phyloP scores from a whole-genome alignment of 1,140 invertebrate genomes.

The Paramacrobiotus metropolitanus region DNA sequence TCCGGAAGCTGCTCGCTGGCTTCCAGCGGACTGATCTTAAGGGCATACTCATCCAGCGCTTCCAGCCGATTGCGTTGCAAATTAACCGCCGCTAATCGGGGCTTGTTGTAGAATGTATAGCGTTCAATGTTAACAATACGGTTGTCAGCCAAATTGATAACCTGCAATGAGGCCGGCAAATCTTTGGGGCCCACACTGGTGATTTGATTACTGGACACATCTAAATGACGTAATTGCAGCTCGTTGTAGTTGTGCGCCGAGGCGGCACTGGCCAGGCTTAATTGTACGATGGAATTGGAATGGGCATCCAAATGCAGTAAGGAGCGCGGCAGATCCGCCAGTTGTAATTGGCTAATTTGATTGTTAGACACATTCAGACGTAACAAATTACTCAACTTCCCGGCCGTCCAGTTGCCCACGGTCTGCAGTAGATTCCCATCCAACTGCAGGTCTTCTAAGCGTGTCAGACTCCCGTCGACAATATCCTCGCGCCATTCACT shows the following conservation, averaged over 20 bases:
- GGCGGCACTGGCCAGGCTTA: background rate
- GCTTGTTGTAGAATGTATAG: slow-evolving; percentile 56
- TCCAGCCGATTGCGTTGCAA: slow-evolving; percentile 59
- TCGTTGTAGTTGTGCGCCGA: background rate
- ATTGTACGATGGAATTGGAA: slow-evolving; percentile 44
- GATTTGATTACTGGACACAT: slow-evolving; percentile 32
- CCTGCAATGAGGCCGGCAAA: slow-evolving; percentile 51
- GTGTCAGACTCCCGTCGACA: background rate
- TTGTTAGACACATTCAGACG: slow-evolving; percentile 81
- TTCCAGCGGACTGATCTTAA: slow-evolving; percentile 43
- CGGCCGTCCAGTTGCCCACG: slow-evolving; percentile 32
- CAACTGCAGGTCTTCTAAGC: slow-evolving; percentile 45
- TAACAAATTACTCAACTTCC: slow-evolving; percentile 53
- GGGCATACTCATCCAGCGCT: slow-evolving; percentile 50
- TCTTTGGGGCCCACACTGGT: slow-evolving; percentile 70
- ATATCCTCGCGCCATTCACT: background rate
- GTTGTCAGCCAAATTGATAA: slow-evolving; percentile 72
- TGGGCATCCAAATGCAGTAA: slow-evolving; percentile 72
- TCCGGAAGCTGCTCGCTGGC: slow-evolving; percentile 42
- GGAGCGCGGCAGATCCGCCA: slow-evolving; percentile 48
- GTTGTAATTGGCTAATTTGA: slow-evolving; percentile 67
- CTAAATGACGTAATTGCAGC: background rate
- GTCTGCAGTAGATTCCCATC: slow-evolving; percentile 58
- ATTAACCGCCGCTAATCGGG: slow-evolving; percentile 53
- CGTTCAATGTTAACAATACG: slow-evolving; percentile 49